Evolutionary conservation across 1,140 invertebrate genomes (phyloP).

Genomic region (Aphelinus certus): DNA sequence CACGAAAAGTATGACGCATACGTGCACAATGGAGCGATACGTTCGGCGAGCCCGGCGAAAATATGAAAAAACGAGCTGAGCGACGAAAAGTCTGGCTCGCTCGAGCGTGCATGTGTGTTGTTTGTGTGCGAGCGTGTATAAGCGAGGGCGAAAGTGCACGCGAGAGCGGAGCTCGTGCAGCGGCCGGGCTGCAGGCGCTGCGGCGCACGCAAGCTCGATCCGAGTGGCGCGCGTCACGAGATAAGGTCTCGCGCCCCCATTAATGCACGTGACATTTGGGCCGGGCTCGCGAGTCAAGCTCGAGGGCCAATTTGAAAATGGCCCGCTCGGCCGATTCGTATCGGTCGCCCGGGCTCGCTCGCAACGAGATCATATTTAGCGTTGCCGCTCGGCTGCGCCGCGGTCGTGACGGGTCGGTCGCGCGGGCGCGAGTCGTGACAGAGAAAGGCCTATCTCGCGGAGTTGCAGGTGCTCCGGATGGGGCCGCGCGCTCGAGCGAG

Average conservation of each 20-base stretch:
- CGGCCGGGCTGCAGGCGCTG: background rate
- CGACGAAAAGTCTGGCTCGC: no score
- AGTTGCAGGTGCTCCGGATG: slow-evolving; percentile 41
- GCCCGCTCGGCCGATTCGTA: slow-evolving; percentile 3
- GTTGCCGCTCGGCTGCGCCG: background rate
- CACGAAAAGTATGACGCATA: no score
- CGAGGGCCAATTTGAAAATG: background rate
- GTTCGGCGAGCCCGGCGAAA: no score
- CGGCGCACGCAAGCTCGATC: background rate
- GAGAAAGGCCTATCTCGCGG: slow-evolving; percentile 35
- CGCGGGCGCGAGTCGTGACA: slow-evolving; percentile 25
- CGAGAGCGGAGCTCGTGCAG: background rate
- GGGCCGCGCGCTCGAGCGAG: background rate
- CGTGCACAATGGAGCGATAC: no score
- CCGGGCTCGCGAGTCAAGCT: background rate
- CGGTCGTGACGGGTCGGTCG: slow-evolving; percentile 12
- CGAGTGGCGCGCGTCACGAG: background rate
- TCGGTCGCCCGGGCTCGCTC: background rate
- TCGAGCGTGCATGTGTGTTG: no score
- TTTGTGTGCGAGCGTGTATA: no score
- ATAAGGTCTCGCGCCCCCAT: background rate
- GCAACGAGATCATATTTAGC: slow-evolving; percentile 32
- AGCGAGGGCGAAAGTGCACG: background rate
- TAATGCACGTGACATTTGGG: background rate
- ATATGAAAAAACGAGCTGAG: no score